phyloP scores from a whole-genome alignment of 1,140 invertebrate species.

The Diachasmimorpha longicaudata region DNA sequence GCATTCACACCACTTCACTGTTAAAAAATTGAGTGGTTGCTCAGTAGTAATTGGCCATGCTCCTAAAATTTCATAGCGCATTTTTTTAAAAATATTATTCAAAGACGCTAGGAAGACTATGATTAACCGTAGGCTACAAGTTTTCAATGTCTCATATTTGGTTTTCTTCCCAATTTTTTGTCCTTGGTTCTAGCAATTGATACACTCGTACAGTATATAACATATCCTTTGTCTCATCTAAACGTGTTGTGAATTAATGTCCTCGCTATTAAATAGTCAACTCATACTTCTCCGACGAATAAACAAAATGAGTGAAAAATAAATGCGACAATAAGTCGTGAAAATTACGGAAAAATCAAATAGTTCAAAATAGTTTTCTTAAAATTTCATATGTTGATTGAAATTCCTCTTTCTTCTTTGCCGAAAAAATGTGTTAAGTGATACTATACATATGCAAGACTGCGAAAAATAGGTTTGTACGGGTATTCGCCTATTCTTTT shows the following conservation, averaged over 20 bases:
- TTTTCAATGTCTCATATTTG: slow-evolving; percentile 32
- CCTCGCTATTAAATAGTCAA: background rate
- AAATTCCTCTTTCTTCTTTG: background rate
- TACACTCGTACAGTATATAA: slow-evolving; percentile 24
- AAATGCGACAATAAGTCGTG: background rate
- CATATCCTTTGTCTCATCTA: background rate
- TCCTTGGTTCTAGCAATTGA: slow-evolving; percentile 28
- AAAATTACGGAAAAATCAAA: background rate
- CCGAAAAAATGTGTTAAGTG: background rate
- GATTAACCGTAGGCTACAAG: slow-evolving; percentile 60
- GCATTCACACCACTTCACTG: slow-evolving; percentile 4
- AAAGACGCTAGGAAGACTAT: slow-evolving; percentile 60
- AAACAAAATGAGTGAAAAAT: background rate
- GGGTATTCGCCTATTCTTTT: background rate
- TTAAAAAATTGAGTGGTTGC: slow-evolving; percentile 21
- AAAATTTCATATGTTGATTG: background rate
- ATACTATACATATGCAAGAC: background rate
- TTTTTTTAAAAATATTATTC: slow-evolving; percentile 22
- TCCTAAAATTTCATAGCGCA: slow-evolving; percentile 29
- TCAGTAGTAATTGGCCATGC: slow-evolving; percentile 31
- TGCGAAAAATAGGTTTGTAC: background rate
- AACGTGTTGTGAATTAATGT: background rate
- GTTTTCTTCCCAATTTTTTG: slow-evolving; percentile 7
- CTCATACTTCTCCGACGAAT: background rate
- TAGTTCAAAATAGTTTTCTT: background rate